Conservation (phyloP, 2,797 vertebrate species). For the Enteromius argenteus region DNA sequence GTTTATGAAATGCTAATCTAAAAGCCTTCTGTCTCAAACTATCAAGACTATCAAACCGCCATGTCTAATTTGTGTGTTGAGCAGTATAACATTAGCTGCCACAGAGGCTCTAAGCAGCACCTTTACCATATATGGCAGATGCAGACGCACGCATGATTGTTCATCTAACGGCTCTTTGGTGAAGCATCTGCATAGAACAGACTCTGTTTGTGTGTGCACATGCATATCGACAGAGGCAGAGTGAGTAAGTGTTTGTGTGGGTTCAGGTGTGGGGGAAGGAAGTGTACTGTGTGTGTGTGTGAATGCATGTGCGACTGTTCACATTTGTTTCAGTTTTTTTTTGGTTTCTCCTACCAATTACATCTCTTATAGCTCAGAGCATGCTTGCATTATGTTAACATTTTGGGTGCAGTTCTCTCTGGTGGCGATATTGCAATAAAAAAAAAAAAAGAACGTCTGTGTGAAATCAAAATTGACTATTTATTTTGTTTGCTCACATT, state of each 20-base stretch:
- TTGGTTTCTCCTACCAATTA: not conserved
- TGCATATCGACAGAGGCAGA: slow-evolving; percentile 37
- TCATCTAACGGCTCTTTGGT: slow-evolving; percentile 29
- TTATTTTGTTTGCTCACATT: too few relatives aligned
- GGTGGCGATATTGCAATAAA: too few relatives aligned
- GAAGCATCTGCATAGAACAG: slow-evolving; percentile 47
- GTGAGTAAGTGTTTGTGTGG: slow-evolving; percentile 43
- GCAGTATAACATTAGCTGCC: not conserved
- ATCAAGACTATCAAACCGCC: not conserved
- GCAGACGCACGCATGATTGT: not conserved
- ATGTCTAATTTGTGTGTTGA: not conserved
- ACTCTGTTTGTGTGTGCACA: slow-evolving; percentile 36
- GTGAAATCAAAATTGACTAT: too few relatives aligned
- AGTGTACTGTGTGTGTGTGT: slow-evolving; percentile 27
- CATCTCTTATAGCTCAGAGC: not conserved
- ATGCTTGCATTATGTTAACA: not conserved
- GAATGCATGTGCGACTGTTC: slow-evolving; percentile 35
- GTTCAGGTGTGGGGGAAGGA: slow-evolving; percentile 53
- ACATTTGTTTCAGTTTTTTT: slow-evolving; percentile 47
- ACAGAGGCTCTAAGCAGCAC: not conserved
- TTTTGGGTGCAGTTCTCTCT: not conserved
- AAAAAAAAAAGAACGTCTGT: not conserved
- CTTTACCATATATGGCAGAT: slow-evolving; percentile 51
- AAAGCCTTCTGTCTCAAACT: not conserved
- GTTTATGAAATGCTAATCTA: slow-evolving; percentile 29